Conservation (phyloP, 2,797 vertebrate genomes). For the Odontamblyopus lacepedii region DNA sequence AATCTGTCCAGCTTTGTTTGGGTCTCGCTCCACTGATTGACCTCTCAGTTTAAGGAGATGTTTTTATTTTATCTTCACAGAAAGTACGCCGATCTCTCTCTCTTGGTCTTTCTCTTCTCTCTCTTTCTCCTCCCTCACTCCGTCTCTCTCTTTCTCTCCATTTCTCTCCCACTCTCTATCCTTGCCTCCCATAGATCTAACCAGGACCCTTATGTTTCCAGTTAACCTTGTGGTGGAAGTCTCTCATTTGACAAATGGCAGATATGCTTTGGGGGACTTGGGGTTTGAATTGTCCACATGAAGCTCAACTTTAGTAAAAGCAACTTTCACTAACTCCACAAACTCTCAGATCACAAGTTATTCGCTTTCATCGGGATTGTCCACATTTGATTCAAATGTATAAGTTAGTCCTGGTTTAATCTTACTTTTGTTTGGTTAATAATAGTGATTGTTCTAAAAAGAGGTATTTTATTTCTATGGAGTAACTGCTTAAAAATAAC, state of each 20-base stretch:
- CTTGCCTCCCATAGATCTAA: conserved; percentile 27
- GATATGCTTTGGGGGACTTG: conserved; percentile 35
- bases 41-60: conserved; percentile 31
- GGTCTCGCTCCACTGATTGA: conserved; percentile 11
- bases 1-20: conserved; percentile 12
- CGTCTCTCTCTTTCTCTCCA: too few species aligned
- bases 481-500: too few species aligned
- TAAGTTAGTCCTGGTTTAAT: not conserved
- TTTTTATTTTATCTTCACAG: conserved; percentile 52
- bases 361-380: conserved; percentile 45
- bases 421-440: too few species aligned
- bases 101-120: not conserved
- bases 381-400: not conserved
- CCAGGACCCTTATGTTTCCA: conserved; percentile 55
- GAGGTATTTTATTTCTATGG: too few species aligned
- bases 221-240: conserved; percentile 57
- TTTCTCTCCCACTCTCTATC: conserved; percentile 9
- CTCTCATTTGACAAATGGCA: conserved; percentile 58
- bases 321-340: conserved; percentile 59
- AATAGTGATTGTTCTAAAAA: too few species aligned
- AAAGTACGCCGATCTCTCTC: conserved; percentile 19
- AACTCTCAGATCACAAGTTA: conserved; percentile 38
- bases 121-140: not conserved
- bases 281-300: conserved; percentile 40
- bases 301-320: conserved; percentile 31